Percentiles rank a stretch among this genome's conserved stretches.
These are phyloP conservation scores for Dipodomys stephensi DNA, from an alignment of 2,113 vertebrate species.

Conservation along the genomic window DNA sequence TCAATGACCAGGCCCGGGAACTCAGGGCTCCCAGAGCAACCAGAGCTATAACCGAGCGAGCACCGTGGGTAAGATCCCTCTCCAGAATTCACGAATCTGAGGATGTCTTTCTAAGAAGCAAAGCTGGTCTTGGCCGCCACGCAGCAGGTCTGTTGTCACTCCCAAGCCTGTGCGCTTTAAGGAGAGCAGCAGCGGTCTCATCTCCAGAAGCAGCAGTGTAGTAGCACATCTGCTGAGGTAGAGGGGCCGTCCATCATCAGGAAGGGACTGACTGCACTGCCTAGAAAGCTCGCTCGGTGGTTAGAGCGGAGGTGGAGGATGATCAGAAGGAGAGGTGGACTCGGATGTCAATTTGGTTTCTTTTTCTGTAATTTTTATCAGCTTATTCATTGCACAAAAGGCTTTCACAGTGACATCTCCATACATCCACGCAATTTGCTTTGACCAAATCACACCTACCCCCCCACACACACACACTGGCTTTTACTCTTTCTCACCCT, in stretches of 20 bases:
- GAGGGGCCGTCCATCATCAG: not conserved
- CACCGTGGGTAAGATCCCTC: not conserved
- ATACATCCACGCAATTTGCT: no score
- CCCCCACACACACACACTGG: no score
- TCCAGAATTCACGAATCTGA: not conserved
- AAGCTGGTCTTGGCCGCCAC: not conserved
- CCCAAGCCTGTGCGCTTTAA: not conserved
- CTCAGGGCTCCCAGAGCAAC: not conserved
- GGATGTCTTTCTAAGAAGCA: not conserved
- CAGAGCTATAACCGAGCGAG: not conserved
- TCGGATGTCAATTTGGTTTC: no score
- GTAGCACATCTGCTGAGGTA: not conserved
- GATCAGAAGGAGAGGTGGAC: not conserved
- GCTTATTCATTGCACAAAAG: no score
- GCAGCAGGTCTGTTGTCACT: not conserved
- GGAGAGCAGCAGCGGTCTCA: not conserved
- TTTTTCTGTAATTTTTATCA: no score
- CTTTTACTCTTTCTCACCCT: no score
- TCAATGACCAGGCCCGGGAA: not conserved
- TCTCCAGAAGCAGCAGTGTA: not conserved
- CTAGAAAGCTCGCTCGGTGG: accelerated
- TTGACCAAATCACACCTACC: no score
- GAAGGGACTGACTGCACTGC: not conserved
- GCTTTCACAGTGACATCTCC: no score
- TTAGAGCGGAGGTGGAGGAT: not conserved